A percentile compares a stretch with the other conserved stretches of the same genome.
Evolutionary conservation across 2,113 vertebrate species (phyloP).

Genomic region (Psammodynastes pulverulentus): DNA sequence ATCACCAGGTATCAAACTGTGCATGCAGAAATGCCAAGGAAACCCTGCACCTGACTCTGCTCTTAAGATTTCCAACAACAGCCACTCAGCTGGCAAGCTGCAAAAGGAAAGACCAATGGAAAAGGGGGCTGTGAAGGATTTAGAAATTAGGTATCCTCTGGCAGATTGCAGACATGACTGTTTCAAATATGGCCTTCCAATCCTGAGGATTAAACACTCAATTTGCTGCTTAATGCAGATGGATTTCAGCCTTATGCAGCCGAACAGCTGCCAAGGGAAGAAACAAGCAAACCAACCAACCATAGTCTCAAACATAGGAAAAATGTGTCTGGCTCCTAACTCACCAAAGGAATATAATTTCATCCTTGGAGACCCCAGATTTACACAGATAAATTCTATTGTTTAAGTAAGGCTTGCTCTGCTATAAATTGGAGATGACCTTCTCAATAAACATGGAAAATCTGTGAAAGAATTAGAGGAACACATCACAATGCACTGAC

Average conservation of each 20-base stretch:
- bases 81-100: neutral
- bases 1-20: neutral
- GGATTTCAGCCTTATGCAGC: neutral
- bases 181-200: conserved; percentile 19
- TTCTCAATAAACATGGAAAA: neutral
- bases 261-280: neutral
- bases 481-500: neutral
- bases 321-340: neutral
- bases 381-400: neutral
- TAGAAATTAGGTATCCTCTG: conserved; percentile 24
- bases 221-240: conserved; percentile 15
- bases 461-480: neutral
- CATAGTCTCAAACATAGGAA: neutral
- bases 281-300: neutral
- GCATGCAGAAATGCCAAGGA: neutral
- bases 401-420: neutral
- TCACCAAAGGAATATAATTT: neutral
- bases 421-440: neutral
- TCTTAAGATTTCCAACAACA: neutral
- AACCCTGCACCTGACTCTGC: no score
- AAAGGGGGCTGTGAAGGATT: conserved; percentile 5
- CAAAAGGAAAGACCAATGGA: conserved; percentile 5
- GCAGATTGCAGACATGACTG: conserved; percentile 13
- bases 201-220: conserved; percentile 20
- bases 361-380: neutral